Conservation (phyloP, 2,888 invertebrate species). For the Notocelia uddmanniana region DNA sequence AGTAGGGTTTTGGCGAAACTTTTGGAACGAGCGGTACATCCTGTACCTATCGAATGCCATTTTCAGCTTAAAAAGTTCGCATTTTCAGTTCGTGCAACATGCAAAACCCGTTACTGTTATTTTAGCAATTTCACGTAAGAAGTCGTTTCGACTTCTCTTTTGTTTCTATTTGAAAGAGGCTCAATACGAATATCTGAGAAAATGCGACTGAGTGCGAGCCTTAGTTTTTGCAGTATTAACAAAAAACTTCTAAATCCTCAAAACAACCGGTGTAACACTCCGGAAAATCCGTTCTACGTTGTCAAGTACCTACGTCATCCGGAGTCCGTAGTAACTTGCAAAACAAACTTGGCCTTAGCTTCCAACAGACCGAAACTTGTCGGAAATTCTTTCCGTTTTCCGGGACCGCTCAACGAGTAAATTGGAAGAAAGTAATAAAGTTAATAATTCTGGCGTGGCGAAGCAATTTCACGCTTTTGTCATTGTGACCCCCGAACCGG, state of each 20-base stretch:
- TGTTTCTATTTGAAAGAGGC: not conserved
- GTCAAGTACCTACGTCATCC: conserved; percentile 8
- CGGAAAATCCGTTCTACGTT: conserved; percentile 19
- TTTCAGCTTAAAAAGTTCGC: too few species aligned
- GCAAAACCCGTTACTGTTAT: too few species aligned
- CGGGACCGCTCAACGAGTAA: conserved; percentile 40
- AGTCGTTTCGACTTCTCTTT: not conserved
- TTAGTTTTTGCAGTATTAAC: not conserved
- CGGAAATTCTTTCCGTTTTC: conserved; percentile 30
- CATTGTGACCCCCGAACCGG: conserved; percentile 47
- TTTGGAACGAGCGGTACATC: too few species aligned
- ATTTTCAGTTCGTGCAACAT: too few species aligned
- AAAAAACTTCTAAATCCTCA: not conserved
- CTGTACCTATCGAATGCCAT: too few species aligned
- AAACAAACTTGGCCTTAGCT: conserved; percentile 23
- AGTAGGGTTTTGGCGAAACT: too few species aligned
- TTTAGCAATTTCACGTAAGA: too few species aligned
- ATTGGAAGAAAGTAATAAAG: conserved; percentile 44
- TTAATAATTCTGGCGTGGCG: conserved; percentile 51
- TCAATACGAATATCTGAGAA: not conserved
- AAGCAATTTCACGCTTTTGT: conserved; percentile 64
- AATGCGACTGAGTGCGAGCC: not conserved
- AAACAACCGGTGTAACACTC: conserved; percentile 3
- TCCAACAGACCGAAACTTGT: conserved; percentile 17
- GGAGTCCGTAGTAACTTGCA: not conserved